A percentile compares a stretch with the other conserved stretches of the same genome.
phyloP scores from a whole-genome alignment of 2,888 invertebrate species.

The Drosophila affinis region DNA sequence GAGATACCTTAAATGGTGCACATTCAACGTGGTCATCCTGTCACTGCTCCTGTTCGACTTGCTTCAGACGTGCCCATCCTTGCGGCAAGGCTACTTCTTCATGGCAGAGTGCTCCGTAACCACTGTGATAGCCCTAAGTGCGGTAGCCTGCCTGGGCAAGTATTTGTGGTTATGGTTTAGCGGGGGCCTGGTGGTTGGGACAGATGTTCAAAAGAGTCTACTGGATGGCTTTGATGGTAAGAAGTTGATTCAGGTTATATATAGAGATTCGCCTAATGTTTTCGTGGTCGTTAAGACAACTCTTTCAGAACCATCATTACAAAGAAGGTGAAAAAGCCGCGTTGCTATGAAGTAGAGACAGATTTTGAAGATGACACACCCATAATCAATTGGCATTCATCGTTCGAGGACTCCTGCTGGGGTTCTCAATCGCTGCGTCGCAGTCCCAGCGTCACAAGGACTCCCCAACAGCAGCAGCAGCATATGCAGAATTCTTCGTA shows the following conservation, averaged over 20 bases:
- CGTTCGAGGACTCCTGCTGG: slow-evolving; percentile 83
- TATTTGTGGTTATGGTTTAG: slow-evolving; percentile 84
- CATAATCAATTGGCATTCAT: slow-evolving; percentile 83
- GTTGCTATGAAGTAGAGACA: slow-evolving; percentile 44
- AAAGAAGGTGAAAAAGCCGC: slow-evolving; percentile 31
- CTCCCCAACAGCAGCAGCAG: slow-evolving; percentile 56
- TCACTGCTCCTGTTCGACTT: slow-evolving; percentile 79
- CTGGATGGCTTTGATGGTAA: slow-evolving; percentile 84
- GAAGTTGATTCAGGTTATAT: not conserved
- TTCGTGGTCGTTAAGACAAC: slow-evolving; percentile 62
- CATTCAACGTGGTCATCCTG: slow-evolving; percentile 75
- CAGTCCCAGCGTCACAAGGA: slow-evolving; percentile 71
- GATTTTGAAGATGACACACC: slow-evolving; percentile 64
- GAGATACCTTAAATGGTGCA: slow-evolving; percentile 80
- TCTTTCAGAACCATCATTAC: slow-evolving; percentile 67
- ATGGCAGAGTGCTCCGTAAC: slow-evolving; percentile 84
- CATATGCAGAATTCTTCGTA: slow-evolving; percentile 65
- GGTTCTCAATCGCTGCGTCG: slow-evolving; percentile 76
- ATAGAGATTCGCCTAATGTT: too few species aligned
- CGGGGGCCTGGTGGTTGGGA: slow-evolving; percentile 84
- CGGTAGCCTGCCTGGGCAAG: slow-evolving; percentile 85
- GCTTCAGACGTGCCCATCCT: slow-evolving; percentile 71
- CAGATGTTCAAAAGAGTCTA: slow-evolving; percentile 85
- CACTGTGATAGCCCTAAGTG: slow-evolving; percentile 84
- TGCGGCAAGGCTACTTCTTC: slow-evolving; percentile 76